These are phyloP conservation scores for Stenoptilia bipunctidactyla DNA, from an alignment of 2,888 invertebrate genomes.

Conservation along the genomic window DNA sequence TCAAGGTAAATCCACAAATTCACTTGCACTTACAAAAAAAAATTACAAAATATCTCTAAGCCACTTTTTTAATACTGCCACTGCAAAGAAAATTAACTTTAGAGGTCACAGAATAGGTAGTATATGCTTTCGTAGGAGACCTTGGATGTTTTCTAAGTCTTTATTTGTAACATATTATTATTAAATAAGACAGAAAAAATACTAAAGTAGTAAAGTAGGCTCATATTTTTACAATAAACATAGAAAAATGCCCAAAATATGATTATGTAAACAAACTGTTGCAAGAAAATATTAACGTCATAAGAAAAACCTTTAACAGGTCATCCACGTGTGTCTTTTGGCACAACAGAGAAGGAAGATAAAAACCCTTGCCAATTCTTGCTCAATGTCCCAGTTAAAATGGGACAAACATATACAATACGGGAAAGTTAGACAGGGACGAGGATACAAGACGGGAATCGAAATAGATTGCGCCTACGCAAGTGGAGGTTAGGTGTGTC, in stretches of 20 bases:
- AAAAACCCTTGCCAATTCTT: slow-evolving; percentile 56
- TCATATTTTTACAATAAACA: too few species aligned
- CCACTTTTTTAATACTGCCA: slow-evolving; percentile 21
- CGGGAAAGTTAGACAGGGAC: slow-evolving; percentile 24
- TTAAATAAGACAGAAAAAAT: too few species aligned
- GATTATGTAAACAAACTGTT: too few species aligned
- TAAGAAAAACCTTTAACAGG: slow-evolving; percentile 18
- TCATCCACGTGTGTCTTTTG: slow-evolving; percentile 57
- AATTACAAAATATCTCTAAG: slow-evolving; percentile 20
- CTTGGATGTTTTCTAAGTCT: too few species aligned
- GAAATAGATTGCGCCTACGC: slow-evolving; percentile 66
- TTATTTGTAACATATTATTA: too few species aligned
- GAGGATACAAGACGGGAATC: slow-evolving; percentile 35
- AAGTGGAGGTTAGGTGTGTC: slow-evolving; percentile 39
- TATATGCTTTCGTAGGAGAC: slow-evolving; percentile 17
- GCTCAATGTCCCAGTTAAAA: slow-evolving; percentile 36
- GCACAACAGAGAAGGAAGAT: slow-evolving; percentile 40
- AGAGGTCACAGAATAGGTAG: slow-evolving; percentile 16
- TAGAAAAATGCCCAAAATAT: too few species aligned
- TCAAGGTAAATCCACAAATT: slow-evolving; percentile 17
- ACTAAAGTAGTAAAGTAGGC: too few species aligned
- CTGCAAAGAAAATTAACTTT: slow-evolving; percentile 20
- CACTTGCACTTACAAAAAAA: slow-evolving; percentile 26
- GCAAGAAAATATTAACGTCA: too few species aligned
- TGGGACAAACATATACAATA: slow-evolving; percentile 24